Evolutionary conservation across 53 echinoderm and acorn worm species (phyloP).

Genomic region (Holothuria leucospilota): DNA sequence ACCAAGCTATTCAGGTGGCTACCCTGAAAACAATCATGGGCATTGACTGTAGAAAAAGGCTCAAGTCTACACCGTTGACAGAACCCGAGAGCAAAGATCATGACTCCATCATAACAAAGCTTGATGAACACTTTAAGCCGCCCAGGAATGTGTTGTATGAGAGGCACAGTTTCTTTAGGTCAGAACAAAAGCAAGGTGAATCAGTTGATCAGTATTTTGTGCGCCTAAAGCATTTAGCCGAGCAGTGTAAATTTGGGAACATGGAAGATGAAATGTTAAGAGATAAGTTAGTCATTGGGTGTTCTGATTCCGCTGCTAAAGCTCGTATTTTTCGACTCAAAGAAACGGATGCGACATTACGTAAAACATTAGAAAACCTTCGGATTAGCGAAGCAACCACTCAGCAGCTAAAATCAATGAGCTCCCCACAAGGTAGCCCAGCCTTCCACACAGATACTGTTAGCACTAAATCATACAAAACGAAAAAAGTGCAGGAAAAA

Average conservation of each 20-base stretch:
- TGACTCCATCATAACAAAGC: slow-evolving; percentile 27
- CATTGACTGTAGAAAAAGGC: slow-evolving; percentile 28
- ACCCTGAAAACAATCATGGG: slow-evolving; percentile 26
- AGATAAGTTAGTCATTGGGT: slow-evolving; percentile 1
- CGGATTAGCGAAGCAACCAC: no score
- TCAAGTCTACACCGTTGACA: slow-evolving; percentile 9
- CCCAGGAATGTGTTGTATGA: no score
- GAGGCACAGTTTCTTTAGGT: slow-evolving; percentile 13
- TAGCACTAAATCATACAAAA: background rate
- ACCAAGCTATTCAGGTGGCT: no score
- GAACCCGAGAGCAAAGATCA: slow-evolving; percentile 24
- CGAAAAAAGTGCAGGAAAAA: background rate
- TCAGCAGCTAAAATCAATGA: slow-evolving; percentile 39
- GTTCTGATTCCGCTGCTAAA: slow-evolving; percentile 5
- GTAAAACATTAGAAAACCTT: no score
- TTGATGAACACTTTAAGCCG: slow-evolving; percentile 36
- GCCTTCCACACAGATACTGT: background rate
- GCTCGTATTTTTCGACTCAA: slow-evolving; percentile 10
- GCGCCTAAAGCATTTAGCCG: slow-evolving; percentile 34
- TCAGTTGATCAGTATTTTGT: slow-evolving; percentile 49
- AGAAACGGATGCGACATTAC: slow-evolving; percentile 28
- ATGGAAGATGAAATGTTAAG: slow-evolving; percentile 16
- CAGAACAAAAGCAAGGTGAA: slow-evolving; percentile 20
- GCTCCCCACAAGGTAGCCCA: background rate
- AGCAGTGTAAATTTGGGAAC: background rate